phyloP scores from a whole-genome alignment of 2,113 vertebrate species.

The Rhinopomastus cyanomelas region DNA sequence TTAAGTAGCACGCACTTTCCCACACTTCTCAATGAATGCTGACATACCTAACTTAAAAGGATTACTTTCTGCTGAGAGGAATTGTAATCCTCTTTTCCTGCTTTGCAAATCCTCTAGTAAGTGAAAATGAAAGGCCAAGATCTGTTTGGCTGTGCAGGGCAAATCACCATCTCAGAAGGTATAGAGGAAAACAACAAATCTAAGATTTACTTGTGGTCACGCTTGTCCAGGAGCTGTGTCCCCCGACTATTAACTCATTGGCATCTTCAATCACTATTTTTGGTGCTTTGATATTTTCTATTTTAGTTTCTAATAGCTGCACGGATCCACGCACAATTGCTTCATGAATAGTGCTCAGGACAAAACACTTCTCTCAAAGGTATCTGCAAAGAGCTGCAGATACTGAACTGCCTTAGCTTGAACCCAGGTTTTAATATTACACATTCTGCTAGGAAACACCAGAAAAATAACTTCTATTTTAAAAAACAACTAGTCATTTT shows the following conservation, averaged over 20 bases:
- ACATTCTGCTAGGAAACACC: not conserved
- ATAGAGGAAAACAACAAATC: slow-evolving; percentile 55
- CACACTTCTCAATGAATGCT: slow-evolving; percentile 58
- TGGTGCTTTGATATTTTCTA: slow-evolving; percentile 47
- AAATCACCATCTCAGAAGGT: slow-evolving; percentile 55
- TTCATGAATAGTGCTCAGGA: not conserved
- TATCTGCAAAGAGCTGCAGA: not conserved
- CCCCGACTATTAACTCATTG: slow-evolving; percentile 46
- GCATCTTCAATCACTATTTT: slow-evolving; percentile 27
- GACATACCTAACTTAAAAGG: slow-evolving; percentile 68
- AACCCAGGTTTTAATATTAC: not conserved
- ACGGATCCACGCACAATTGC: not conserved
- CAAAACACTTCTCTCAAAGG: not conserved
- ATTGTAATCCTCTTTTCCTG: slow-evolving; percentile 69
- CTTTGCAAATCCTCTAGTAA: slow-evolving; percentile 60
- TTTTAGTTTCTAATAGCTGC: slow-evolving; percentile 19
- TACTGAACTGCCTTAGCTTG: not conserved
- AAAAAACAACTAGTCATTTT: not conserved
- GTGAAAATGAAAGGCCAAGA: slow-evolving; percentile 47
- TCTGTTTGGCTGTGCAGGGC: slow-evolving; percentile 28
- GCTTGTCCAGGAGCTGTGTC: slow-evolving; percentile 37
- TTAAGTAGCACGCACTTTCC: slow-evolving; percentile 54
- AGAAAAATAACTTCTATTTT: not conserved
- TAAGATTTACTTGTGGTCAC: slow-evolving; percentile 62
- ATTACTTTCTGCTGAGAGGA: slow-evolving; percentile 54